Evolutionary conservation across 2,888 invertebrate genomes (phyloP), one percentile per base, ranked within the genome.

Genomic region (Spialia ferax): DNA sequence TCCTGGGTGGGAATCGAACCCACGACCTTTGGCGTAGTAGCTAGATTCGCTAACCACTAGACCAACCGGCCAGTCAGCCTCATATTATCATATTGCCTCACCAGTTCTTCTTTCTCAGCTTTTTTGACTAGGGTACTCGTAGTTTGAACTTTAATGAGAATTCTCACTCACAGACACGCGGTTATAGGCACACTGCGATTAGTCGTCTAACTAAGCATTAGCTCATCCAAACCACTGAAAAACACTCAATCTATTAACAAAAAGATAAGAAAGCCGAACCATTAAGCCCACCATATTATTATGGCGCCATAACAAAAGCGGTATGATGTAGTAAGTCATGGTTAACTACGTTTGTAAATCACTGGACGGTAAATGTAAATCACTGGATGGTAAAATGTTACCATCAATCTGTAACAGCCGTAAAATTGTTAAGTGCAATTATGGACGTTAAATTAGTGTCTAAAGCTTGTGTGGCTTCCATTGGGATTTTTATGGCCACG

Each of bases 321-420:
- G 77, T 74, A 77, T 73, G 71, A 69, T 63, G 71, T 72, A 73
- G 69, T 72, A 69, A 70, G 69, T 73, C 66, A 71, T 65, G 62
- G 70, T 48, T 70, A 71, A 69, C 56, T 56, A 50, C 63, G 57
- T 70, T 72, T 70, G 68, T 74, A 72, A 74, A 75, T 70, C 73
- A 71, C 69, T 71, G 69, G 68, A 72, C 66, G 70, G 74, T 76
- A 71, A 75, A 74, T 70, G 68, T 74, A 72, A 74, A 75, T 70
- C 73, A 71, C 65, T 70, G 70, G 68, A 72, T 68, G 71, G 74
- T 76, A 72, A 75, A 74, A 73, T 70, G 63, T 70, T n/a, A 65
- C 74, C 72, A 77, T 79, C 76, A 78, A 78, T 82, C 76, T 78
- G 79, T 81, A 76, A 78, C 67, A 69, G 68, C 74, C 72, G 76